Conservation (phyloP, 2,888 invertebrate species). For the Ornithoptera priamus region DNA sequence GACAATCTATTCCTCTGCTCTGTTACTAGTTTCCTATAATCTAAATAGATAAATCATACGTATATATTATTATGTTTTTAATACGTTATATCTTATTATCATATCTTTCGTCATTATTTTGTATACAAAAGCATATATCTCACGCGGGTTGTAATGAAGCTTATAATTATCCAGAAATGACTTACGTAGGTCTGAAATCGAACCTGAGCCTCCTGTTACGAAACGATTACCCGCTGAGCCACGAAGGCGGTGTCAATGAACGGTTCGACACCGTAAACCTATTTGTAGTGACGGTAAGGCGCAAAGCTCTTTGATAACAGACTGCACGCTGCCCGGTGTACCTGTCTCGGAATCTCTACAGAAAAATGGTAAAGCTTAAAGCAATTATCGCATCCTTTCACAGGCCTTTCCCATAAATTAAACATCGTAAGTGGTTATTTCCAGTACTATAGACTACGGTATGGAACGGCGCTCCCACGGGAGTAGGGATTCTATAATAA, state of each 20-base stretch:
- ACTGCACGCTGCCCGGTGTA: conserved; percentile 9
- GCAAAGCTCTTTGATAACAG: conserved; percentile 17
- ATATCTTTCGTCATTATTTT: too few species aligned
- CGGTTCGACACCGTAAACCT: conserved; percentile 11
- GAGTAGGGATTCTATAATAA: conserved; percentile 1
- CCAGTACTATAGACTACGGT: conserved; percentile 10
- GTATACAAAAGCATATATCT: too few species aligned
- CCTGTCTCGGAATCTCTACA: conserved; percentile 1
- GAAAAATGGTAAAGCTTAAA: conserved; percentile 5
- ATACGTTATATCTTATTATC: too few species aligned
- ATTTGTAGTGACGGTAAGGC: conserved; percentile 14
- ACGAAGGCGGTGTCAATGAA: conserved; percentile 8
- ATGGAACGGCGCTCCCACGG: conserved; percentile 17
- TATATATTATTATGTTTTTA: conserved; percentile 14
- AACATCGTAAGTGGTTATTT: conserved; percentile 16
- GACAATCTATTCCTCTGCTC: too few species aligned
- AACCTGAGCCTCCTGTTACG: too few species aligned
- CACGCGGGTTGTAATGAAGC: too few species aligned
- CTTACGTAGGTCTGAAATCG: too few species aligned
- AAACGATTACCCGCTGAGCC: too few species aligned
- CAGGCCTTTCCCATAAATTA: conserved; percentile 13
- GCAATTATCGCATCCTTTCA: conserved; percentile 22
- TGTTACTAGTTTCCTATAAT: too few species aligned
- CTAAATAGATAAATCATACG: background rate
- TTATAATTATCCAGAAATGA: too few species aligned